phyloP scores from a whole-genome alignment of 2,113 vertebrate species.

The Sorex fumeus region DNA sequence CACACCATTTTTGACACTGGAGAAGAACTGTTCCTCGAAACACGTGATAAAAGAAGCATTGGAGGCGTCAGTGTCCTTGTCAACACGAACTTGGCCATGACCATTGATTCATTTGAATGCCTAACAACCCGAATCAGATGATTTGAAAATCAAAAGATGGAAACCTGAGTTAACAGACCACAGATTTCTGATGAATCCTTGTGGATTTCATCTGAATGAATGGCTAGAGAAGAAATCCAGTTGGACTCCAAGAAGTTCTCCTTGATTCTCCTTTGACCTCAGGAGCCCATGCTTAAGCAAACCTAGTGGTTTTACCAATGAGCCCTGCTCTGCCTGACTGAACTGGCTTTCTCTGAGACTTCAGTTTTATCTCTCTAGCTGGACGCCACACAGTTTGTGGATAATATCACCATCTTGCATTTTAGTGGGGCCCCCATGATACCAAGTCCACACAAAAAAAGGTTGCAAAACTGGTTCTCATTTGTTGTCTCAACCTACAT shows the following conservation, averaged over 20 bases:
- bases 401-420: background rate
- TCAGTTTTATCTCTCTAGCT: background rate
- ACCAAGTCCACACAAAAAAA: background rate
- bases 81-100: too few relatives aligned
- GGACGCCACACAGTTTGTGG: background rate
- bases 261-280: background rate
- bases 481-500: background rate
- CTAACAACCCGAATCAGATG: too few relatives aligned
- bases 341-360: background rate
- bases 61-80: too few relatives aligned
- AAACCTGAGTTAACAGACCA: background rate
- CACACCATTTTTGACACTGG: too few relatives aligned
- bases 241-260: conserved; percentile 5
- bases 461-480: background rate
- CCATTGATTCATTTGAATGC: too few relatives aligned
- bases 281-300: background rate
- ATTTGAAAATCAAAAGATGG: background rate
- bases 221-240: background rate
- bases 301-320: background rate
- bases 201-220: background rate
- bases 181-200: conserved; percentile 4
- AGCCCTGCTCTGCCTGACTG: background rate
- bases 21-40: too few relatives aligned
- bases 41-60: too few relatives aligned
- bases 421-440: background rate